Evolutionary conservation across 2,797 vertebrate species (phyloP).

Genomic region (Cottoperca gobio): DNA sequence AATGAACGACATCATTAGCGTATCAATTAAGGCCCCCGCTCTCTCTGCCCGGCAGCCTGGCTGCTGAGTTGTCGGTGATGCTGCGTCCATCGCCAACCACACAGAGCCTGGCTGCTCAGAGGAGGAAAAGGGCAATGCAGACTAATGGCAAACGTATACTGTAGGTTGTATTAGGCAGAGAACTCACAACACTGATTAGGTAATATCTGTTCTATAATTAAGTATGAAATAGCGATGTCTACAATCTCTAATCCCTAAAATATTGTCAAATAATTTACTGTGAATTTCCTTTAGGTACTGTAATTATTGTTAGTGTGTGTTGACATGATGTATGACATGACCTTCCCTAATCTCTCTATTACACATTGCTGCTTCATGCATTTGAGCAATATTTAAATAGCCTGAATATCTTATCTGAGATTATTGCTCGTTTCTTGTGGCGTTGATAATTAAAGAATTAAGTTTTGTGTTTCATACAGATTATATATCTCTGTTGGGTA

Average conservation of each 20-base stretch:
- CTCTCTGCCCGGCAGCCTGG: conserved; percentile 20
- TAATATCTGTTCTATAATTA: neutral
- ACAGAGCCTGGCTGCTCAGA: conserved; percentile 7
- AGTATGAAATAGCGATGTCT: neutral
- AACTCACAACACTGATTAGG: neutral
- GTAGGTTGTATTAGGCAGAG: neutral
- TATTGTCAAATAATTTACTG: neutral
- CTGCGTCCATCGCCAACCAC: conserved; percentile 5
- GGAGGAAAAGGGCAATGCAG: neutral
- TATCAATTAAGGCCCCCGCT: conserved; percentile 60
- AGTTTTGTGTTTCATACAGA: conserved; percentile 4
- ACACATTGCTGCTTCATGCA: conserved; percentile 22
- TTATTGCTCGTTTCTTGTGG: conserved; percentile 12
- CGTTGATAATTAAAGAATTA: conserved; percentile 29
- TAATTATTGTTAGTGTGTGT: conserved; percentile 15
- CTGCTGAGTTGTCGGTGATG: conserved; percentile 25
- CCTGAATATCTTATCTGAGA: conserved; percentile 14
- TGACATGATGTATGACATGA: conserved; percentile 16
- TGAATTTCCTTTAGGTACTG: conserved; percentile 13
- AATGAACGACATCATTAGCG: conserved; percentile 71
- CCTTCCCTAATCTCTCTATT: conserved; percentile 21
- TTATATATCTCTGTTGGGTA: conserved; percentile 4
- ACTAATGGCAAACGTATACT: neutral
- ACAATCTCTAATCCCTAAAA: neutral
- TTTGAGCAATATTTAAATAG: conserved; percentile 16